phyloP scores from a whole-genome alignment of 2,888 invertebrate genomes.

The Parnassius mnemosyne region DNA sequence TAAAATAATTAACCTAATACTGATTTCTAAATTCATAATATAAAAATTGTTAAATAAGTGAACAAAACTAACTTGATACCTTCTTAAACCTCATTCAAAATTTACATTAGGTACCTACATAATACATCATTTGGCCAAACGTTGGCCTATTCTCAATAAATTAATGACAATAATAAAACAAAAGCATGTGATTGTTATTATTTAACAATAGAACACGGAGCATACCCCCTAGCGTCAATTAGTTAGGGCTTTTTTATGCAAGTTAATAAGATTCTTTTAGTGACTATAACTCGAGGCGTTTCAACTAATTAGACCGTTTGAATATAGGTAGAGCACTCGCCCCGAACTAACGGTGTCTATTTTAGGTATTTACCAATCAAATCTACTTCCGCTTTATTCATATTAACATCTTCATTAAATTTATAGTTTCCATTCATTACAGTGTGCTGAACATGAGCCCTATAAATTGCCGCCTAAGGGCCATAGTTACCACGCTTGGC shows the following conservation, averaged over 20 bases:
- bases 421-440: too few relatives aligned
- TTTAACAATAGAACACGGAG: constrained; percentile 31
- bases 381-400: constrained; percentile 19
- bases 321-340: constrained; percentile 45
- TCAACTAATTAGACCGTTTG: constrained; percentile 59
- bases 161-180: constrained; percentile 24
- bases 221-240: constrained; percentile 33
- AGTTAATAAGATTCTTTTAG: constrained; percentile 49
- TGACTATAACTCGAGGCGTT: constrained; percentile 48
- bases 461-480: too few relatives aligned
- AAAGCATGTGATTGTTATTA: constrained; percentile 31
- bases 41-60: too few relatives aligned
- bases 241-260: constrained; percentile 33
- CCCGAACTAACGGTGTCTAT: constrained; percentile 61
- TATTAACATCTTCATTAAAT: too few relatives aligned
- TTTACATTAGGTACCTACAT: background rate
- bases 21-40: too few relatives aligned
- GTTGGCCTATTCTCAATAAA: constrained; percentile 4
- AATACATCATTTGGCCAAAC: background rate
- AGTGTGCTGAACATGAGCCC: too few relatives aligned
- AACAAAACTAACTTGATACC: too few relatives aligned
- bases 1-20: too few relatives aligned
- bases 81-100: background rate
- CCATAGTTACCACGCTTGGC: too few relatives aligned
- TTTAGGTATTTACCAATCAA: constrained; percentile 50